Base-by-base conservation (phyloP, 2,113 vertebrate genomes). In the Actenoides hombroni region DNA sequence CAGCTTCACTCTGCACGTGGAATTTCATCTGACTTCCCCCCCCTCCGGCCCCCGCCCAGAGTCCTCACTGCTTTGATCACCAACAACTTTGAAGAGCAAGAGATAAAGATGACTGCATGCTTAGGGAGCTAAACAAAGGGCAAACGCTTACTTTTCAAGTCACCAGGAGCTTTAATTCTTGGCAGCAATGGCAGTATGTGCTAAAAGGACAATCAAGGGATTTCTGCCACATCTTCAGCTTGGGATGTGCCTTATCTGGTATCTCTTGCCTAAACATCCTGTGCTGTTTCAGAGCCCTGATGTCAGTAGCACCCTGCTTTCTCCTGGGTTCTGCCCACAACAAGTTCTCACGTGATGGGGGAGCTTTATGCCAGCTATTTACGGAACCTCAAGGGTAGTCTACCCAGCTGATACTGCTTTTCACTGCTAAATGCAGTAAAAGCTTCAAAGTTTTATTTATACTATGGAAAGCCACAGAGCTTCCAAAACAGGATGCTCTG, bases 61-160 rank as follows among this genome's bases (percentile, higher is more conserved):
- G 80, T 69, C 19, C 5, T 88, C 53, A 44, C 31, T 76, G 92
- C 94, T 97, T 92, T 96, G 76, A 96, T 94, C 95, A 88, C 64
- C 64, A 82, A 19, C 23, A 82, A 75, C 88, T 97, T 79, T 89
- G 88, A 95, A 94, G 86, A 94, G 64, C 69, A 68, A 91, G 68
- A 60, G 73, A 93, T 88, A 95, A 80, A 92, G 77, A 84, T 29
- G n/a, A 94, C 60, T 42, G 80, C 53, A 42, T 70, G 75, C 85
- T 92, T 37, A 61, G 37, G 31, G 89, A 94, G 73, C 81, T 84
- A 86, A 28, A 88, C 65, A 94, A 95, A 89, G 91, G 83, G 86
- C 89, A 96, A 92, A 95, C 86, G 44, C 65, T 95, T 91, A 86
- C 77, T 86, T 94, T 92, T 31, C 42, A 64, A 64, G 86, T 60